These are phyloP conservation scores for Perca fluviatilis DNA, from an alignment of 2,113 vertebrate species.

Conservation along the genomic window DNA sequence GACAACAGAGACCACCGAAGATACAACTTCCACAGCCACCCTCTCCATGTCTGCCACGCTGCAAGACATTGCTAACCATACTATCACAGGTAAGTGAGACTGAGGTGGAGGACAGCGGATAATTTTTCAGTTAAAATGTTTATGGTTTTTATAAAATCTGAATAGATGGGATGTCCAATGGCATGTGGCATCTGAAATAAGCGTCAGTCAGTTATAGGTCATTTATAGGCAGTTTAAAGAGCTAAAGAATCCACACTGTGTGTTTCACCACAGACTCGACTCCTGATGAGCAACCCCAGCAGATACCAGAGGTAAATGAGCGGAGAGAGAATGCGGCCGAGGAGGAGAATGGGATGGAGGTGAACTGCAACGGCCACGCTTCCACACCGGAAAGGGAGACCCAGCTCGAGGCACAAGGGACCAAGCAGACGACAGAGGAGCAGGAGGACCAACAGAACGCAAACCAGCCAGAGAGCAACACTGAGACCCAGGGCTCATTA, in stretches of 20 bases:
- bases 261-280: conserved; percentile 45
- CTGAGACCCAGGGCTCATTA: conserved; percentile 29
- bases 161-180: background rate
- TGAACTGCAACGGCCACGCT: conserved; percentile 88
- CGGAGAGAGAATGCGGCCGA: conserved; percentile 41
- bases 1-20: conserved; percentile 84
- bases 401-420: conserved; percentile 70
- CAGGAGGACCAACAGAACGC: conserved; percentile 89
- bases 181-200: background rate
- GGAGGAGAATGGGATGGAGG: conserved; percentile 76
- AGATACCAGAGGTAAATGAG: conserved; percentile 29
- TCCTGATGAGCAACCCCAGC: conserved; percentile 45
- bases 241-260: background rate
- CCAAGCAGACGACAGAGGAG: conserved; percentile 75
- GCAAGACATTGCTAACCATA: conserved; percentile 67
- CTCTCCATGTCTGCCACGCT: conserved; percentile 67
- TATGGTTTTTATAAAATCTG: background rate
- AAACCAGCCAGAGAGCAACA: conserved; percentile 70
- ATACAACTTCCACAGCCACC: conserved; percentile 61
- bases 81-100: conserved; percentile 66
- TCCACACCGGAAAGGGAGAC: conserved; percentile 71
- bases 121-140: background rate
- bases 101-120: background rate
- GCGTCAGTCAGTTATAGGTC: too few relatives aligned
- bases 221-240: background rate